Conservation (phyloP, 1,140 invertebrate genomes). For the Archegozetes longisetosus region DNA sequence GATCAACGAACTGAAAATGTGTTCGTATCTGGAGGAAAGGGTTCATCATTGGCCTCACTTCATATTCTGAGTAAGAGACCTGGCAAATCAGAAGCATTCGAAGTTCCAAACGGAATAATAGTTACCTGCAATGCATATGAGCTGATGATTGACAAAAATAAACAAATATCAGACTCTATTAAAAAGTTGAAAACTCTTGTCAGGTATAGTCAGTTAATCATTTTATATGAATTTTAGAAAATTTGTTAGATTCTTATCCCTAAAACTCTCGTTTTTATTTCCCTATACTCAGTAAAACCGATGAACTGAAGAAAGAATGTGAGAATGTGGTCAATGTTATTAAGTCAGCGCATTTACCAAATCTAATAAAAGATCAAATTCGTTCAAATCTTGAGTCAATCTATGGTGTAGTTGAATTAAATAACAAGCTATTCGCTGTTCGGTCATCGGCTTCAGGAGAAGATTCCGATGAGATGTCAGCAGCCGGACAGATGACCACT, state of each 20-base stretch:
- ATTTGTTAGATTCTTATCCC: not conserved
- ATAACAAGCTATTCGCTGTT: conserved; percentile 32
- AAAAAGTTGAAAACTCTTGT: not conserved
- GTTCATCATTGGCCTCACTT: conserved; percentile 45
- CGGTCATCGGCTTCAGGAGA: conserved; percentile 49
- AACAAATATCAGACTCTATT: conserved; percentile 3
- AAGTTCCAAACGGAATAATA: conserved; percentile 41
- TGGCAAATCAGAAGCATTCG: conserved; percentile 9
- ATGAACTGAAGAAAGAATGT: not conserved
- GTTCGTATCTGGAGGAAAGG: conserved; percentile 50
- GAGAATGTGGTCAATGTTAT: conserved; percentile 3
- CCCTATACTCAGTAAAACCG: not conserved
- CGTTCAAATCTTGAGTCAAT: no score
- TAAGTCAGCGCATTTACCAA: no score
- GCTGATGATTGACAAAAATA: no score
- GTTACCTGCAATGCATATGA: conserved; percentile 36
- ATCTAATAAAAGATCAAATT: no score
- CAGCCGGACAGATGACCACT: conserved; percentile 69
- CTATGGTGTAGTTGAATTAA: not conserved
- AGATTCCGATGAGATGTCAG: conserved; percentile 54
- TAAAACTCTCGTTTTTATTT: not conserved
- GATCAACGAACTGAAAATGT: not conserved
- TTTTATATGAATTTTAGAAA: not conserved
- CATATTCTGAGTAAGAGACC: conserved; percentile 20
- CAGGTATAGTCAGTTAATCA: not conserved